These are phyloP conservation scores for Tetrax tetrax DNA, from an alignment of 2,113 vertebrate species.

Conservation along the genomic window DNA sequence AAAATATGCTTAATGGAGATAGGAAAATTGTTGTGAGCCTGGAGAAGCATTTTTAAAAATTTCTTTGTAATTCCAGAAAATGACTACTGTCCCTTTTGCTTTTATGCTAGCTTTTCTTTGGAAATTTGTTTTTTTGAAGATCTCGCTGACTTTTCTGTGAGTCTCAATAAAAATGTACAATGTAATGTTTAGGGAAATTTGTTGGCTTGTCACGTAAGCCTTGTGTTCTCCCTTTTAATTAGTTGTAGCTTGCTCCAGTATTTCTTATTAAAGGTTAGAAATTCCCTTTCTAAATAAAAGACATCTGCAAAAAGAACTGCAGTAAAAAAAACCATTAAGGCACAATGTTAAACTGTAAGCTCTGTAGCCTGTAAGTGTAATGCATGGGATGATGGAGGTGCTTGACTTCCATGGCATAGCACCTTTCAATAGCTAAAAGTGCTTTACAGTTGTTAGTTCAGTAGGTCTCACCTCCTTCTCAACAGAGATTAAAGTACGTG, in stretches of 20 bases:
- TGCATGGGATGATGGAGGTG: neutral
- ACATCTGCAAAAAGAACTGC: neutral
- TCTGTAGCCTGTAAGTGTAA: neutral
- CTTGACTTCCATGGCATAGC: neutral
- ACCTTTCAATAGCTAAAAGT: neutral
- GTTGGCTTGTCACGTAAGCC: neutral
- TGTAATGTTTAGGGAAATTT: neutral
- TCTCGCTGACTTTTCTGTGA: neutral
- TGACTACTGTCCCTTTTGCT: neutral
- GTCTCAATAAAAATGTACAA: neutral
- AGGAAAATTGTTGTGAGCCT: conserved; percentile 50
- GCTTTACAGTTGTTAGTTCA: neutral
- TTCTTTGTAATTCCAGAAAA: conserved; percentile 58
- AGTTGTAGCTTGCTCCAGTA: neutral
- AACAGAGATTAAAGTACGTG: neutral
- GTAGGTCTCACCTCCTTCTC: neutral
- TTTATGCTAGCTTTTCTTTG: conserved; percentile 40
- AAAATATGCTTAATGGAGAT: conserved; percentile 42
- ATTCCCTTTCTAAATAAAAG: neutral
- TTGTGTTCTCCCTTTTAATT: neutral
- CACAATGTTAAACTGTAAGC: neutral
- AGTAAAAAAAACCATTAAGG: neutral
- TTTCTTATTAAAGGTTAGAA: neutral
- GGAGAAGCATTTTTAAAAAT: neutral
- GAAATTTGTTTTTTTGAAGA: conserved; percentile 47